Percentiles rank a stretch among this genome's conserved stretches.
Evolutionary conservation across 2,888 invertebrate species (phyloP).

Genomic region (Argyresthia albistria): DNA sequence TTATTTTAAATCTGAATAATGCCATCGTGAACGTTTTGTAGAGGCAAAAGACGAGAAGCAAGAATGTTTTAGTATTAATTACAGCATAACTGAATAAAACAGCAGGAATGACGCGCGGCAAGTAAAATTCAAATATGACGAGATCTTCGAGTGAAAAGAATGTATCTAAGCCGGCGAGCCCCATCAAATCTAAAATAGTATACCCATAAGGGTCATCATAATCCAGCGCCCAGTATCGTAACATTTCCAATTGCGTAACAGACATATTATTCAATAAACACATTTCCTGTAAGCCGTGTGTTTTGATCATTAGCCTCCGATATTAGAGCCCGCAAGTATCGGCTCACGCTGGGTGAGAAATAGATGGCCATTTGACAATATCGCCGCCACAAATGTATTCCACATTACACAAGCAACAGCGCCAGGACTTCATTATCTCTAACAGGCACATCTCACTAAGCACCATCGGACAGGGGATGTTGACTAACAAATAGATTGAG

Average conservation of each 20-base stretch:
- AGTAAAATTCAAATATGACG: background rate
- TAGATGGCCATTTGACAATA: constrained; percentile 53
- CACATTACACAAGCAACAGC: constrained; percentile 32
- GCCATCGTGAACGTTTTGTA: background rate
- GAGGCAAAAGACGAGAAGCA: no score
- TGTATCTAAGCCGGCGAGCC: background rate
- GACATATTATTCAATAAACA: constrained; percentile 52
- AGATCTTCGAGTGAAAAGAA: background rate
- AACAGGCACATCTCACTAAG: constrained; percentile 17
- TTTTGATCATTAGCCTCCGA: constrained; percentile 52
- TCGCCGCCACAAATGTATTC: constrained; percentile 38
- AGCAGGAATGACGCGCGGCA: no score
- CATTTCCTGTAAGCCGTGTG: constrained; percentile 44
- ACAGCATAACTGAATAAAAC: no score
- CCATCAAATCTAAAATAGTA: constrained; percentile 16
- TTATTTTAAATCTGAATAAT: background rate
- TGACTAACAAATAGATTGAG: constrained; percentile 7
- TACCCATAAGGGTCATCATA: constrained; percentile 31
- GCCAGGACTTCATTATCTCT: constrained; percentile 36
- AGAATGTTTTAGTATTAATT: no score
- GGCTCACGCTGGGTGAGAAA: constrained; percentile 56
- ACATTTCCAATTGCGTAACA: constrained; percentile 40
- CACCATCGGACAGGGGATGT: constrained; percentile 23
- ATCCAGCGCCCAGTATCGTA: constrained; percentile 17
- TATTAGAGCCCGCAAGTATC: constrained; percentile 49